Conservation (phyloP, 2,797 vertebrate species). For the Chiroxiphia lanceolata region DNA sequence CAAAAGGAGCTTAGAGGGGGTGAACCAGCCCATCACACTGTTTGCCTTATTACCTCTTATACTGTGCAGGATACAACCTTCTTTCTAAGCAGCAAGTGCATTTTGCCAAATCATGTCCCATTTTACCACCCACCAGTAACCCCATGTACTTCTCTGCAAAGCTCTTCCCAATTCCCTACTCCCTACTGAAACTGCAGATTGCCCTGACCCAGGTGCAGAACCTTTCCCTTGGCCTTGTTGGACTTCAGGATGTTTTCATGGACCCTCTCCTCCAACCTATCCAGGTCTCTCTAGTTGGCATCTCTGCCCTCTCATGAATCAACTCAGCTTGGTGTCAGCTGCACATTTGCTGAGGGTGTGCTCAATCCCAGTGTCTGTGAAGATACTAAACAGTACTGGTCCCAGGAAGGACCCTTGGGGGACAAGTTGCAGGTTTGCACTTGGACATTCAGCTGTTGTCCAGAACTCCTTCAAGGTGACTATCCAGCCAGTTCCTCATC, state of each 20-base stretch:
- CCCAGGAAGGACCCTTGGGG: background rate
- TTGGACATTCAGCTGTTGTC: background rate
- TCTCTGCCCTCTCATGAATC: background rate
- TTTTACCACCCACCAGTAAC: no score
- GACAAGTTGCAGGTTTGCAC: background rate
- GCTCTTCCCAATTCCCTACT: no score
- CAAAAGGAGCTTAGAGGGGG: background rate
- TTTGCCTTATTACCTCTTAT: no score
- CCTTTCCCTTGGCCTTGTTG: no score
- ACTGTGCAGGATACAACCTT: background rate
- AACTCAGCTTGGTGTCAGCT: background rate
- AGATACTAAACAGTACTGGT: background rate
- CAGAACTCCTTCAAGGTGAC: background rate
- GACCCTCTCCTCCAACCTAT: background rate
- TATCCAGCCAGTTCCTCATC: background rate
- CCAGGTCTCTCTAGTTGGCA: background rate
- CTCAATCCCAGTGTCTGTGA: no score
- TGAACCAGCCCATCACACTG: rapidly evolving
- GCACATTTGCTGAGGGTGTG: background rate
- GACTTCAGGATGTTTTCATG: no score
- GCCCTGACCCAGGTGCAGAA: no score
- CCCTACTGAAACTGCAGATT: background rate
- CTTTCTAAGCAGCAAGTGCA: background rate
- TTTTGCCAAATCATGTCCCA: no score
- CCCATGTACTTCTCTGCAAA: background rate